These are phyloP conservation scores for Grammomys dolichurus DNA, from an alignment of 2,113 vertebrate species.

Conservation along the genomic window DNA sequence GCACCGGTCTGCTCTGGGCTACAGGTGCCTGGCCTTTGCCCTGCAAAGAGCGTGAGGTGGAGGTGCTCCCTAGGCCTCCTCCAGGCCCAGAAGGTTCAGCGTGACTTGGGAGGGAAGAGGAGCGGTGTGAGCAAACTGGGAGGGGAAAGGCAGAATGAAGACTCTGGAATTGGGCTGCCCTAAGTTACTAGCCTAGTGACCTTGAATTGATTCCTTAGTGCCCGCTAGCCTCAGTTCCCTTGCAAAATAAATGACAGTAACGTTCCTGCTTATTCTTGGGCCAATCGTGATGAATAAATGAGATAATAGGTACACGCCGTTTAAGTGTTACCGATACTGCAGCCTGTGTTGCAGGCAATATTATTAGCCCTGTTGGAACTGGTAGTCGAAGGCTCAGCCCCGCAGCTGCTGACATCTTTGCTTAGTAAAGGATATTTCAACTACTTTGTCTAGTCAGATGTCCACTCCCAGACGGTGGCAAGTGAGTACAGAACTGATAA, in stretches of 20 bases:
- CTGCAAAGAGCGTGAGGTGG: not conserved
- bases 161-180: not conserved
- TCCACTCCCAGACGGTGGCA: not conserved
- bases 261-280: not conserved
- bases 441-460: not conserved
- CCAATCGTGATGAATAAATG: not conserved
- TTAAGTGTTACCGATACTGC: not conserved
- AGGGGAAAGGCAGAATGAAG: not conserved
- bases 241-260: not conserved
- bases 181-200: not conserved
- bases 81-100: not conserved
- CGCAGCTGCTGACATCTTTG: not conserved
- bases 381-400: not conserved
- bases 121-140: not conserved
- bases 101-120: not conserved
- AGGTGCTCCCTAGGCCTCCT: not conserved
- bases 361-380: not conserved
- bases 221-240: not conserved
- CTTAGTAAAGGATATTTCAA: not conserved
- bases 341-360: not conserved
- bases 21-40: not conserved
- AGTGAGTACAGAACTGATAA: not conserved
- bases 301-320: not conserved
- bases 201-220: not conserved
- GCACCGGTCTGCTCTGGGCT: not conserved